These are phyloP conservation scores for Numenius arquata DNA, from an alignment of 2,113 vertebrate genomes.

Conservation along the genomic window DNA sequence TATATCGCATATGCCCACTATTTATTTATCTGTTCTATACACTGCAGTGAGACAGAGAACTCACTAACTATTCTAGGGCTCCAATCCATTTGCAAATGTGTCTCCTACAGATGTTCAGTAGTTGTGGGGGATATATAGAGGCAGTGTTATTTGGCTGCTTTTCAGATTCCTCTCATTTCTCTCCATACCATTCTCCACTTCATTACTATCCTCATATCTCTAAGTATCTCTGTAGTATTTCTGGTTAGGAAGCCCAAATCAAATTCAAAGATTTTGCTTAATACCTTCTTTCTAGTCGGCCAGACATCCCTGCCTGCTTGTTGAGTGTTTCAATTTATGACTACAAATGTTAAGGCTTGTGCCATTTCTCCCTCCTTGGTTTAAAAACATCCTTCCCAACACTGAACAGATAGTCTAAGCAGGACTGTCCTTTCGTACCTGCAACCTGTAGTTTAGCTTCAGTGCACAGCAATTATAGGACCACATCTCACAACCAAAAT, in stretches of 20 bases:
- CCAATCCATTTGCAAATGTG: conserved; percentile 48
- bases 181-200: not conserved
- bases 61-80: conserved; percentile 35
- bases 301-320: not conserved
- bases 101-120: not conserved
- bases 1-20: conserved; percentile 67
- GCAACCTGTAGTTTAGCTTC: not conserved
- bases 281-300: not conserved
- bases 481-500: not conserved
- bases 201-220: not conserved
- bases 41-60: not conserved
- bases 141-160: not conserved
- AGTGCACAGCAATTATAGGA: not conserved
- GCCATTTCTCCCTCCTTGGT: not conserved
- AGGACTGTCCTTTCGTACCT: not conserved
- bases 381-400: not conserved
- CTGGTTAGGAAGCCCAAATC: not conserved
- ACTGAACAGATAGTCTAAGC: not conserved
- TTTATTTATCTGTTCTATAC: conserved; percentile 73
- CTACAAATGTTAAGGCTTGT: not conserved
- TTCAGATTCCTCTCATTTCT: not conserved
- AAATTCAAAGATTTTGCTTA: not conserved
- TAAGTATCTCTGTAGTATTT: not conserved
- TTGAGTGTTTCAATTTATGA: not conserved
- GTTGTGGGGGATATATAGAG: not conserved